Percentiles rank a stretch among this genome's conserved stretches.
Evolutionary conservation across 2,113 vertebrate species (phyloP).

Genomic region (Galeopterus variegatus): DNA sequence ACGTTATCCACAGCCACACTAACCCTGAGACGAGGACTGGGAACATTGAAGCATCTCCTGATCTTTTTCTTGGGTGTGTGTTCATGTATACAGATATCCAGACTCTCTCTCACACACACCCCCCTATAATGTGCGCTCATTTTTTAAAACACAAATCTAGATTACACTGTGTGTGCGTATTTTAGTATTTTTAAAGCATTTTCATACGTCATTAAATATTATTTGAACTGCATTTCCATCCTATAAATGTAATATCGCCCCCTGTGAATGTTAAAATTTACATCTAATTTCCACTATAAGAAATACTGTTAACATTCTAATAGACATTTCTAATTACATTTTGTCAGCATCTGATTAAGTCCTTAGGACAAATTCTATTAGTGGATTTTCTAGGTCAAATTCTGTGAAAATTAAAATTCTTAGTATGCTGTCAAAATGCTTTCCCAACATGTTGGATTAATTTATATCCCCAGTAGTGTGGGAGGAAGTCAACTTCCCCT

Average conservation of each 20-base stretch:
- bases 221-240: neutral
- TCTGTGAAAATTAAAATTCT: neutral
- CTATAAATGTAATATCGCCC: neutral
- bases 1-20: neutral
- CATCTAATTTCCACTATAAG: neutral
- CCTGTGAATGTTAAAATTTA: neutral
- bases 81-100: neutral
- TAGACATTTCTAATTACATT: neutral
- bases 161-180: neutral
- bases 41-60: accelerated
- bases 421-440: neutral
- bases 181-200: neutral
- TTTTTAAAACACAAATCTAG: neutral
- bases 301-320: neutral
- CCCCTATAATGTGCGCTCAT: accelerated
- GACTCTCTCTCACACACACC: neutral
- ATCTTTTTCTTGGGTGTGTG: neutral
- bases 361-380: neutral
- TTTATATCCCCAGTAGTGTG: accelerated
- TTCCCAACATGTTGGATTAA: too few species aligned
- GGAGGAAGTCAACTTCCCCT: neutral
- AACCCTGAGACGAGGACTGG: too few species aligned
- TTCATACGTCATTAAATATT: neutral
- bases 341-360: neutral
- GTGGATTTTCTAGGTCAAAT: neutral